phyloP scores from a whole-genome alignment of 2,888 invertebrate species.

The Hipparchia sbordonii region DNA sequence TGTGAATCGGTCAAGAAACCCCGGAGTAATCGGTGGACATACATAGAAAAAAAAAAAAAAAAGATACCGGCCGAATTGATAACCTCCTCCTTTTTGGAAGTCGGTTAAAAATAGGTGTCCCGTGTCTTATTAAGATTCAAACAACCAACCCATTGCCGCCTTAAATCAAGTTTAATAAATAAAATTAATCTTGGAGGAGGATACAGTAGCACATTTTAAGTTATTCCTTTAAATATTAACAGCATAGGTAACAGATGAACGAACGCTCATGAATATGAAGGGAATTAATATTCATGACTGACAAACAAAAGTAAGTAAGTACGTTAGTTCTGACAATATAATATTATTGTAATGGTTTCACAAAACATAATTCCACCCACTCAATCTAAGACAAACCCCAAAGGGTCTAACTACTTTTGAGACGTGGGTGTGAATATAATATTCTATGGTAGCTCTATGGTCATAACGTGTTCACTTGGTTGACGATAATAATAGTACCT shows the following conservation, averaged over 20 bases:
- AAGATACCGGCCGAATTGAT: too few species aligned
- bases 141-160: neutral
- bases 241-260: neutral
- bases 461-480: neutral
- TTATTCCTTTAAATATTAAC: slow-evolving; percentile 11
- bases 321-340: neutral
- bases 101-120: too few species aligned
- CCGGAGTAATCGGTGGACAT: too few species aligned
- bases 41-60: too few species aligned
- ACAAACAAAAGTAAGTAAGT: neutral
- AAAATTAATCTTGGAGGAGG: neutral
- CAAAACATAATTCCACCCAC: slow-evolving; percentile 1
- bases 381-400: neutral
- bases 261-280: slow-evolving; percentile 10
- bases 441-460: too few species aligned
- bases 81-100: too few species aligned
- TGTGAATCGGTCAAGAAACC: too few species aligned
- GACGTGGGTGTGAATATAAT: neutral
- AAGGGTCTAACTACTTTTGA: neutral
- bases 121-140: neutral
- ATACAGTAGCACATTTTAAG: neutral
- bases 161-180: neutral
- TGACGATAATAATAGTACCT: too few species aligned
- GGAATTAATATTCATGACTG: neutral
- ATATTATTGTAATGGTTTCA: neutral